Percentiles rank a stretch among this genome's conserved stretches.
Evolutionary conservation across 2,113 vertebrate genomes (phyloP).

Genomic region (Hiodon alosoides): DNA sequence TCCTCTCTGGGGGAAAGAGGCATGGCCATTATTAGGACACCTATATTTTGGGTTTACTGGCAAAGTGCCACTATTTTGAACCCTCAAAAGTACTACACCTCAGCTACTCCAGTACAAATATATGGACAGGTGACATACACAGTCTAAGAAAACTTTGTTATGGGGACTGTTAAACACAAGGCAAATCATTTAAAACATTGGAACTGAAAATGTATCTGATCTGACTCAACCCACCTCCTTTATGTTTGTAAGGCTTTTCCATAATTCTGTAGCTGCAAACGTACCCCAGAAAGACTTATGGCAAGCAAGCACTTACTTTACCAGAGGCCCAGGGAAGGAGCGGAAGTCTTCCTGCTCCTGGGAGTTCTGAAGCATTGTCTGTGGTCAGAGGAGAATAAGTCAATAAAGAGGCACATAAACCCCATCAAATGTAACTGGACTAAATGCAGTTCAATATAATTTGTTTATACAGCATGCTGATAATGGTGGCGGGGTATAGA

Average conservation of each 20-base stretch:
- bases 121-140: neutral
- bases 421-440: no score
- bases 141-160: neutral
- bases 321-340: constrained; percentile 84
- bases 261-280: no score
- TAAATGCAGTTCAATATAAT: neutral
- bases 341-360: constrained; percentile 83
- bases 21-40: neutral
- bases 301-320: constrained; percentile 68
- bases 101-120: neutral
- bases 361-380: constrained; percentile 83
- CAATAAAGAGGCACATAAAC: neutral
- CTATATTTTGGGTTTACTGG: neutral
- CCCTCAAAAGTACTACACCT: neutral
- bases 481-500: neutral
- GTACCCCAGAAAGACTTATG: no score
- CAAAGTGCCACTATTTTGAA: no score
- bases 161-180: neutral
- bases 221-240: no score
- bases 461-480: no score
- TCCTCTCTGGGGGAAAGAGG: constrained; percentile 69
- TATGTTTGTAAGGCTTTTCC: no score
- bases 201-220: no score
- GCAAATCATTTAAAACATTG: neutral
- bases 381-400: constrained; percentile 21